These are phyloP conservation scores for Tiaroga cobitis DNA, from an alignment of 2,797 vertebrate genomes.

Conservation along the genomic window DNA sequence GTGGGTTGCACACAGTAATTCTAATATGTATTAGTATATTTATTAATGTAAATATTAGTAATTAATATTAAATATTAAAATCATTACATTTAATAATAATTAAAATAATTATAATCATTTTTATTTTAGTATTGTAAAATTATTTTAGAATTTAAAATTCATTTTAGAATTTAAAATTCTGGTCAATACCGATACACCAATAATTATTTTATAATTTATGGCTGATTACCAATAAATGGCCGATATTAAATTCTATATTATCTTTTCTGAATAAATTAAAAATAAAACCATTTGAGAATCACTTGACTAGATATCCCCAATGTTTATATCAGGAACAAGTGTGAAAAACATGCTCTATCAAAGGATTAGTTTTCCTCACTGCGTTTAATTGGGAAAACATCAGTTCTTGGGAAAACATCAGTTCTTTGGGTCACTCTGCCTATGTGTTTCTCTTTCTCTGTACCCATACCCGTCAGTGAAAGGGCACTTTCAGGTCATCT, in stretches of 20 bases:
- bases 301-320: background rate
- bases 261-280: background rate
- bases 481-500: constrained; percentile 58
- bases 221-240: background rate
- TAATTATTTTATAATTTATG: background rate
- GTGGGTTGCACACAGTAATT: background rate
- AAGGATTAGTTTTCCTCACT: background rate
- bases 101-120: background rate
- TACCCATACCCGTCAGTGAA: constrained; percentile 30
- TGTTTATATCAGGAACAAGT: background rate
- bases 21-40: background rate
- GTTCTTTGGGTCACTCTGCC: constrained; percentile 8
- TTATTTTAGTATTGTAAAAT: background rate
- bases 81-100: background rate
- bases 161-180: background rate
- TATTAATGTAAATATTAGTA: background rate
- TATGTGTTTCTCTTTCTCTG: constrained; percentile 16
- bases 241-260: background rate
- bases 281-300: background rate
- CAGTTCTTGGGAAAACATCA: background rate
- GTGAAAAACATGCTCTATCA: background rate
- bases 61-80: background rate
- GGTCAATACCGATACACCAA: too few relatives aligned
- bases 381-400: background rate
- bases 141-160: too few relatives aligned